phyloP scores from a whole-genome alignment of 2,797 vertebrate species.

The Rhinoraja longicauda region DNA sequence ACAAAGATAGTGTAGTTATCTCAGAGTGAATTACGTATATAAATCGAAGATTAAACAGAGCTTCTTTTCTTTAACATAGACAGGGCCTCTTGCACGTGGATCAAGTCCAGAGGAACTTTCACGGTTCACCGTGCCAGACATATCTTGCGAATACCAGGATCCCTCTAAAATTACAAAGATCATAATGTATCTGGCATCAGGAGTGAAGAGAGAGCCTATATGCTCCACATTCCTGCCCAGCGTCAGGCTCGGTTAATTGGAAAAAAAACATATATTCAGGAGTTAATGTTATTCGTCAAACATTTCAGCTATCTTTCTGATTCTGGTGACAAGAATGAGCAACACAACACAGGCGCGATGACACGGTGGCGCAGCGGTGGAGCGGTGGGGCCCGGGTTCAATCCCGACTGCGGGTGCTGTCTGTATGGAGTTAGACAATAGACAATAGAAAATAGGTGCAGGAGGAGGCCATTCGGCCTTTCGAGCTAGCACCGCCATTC shows the following conservation, averaged over 20 bases:
- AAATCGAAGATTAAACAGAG: constrained; percentile 22
- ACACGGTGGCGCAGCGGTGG: too few relatives aligned
- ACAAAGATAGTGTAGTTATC: constrained; percentile 20
- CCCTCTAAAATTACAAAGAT: constrained; percentile 31
- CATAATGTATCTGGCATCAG: constrained; percentile 25
- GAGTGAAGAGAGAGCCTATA: background rate
- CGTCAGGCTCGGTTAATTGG: background rate
- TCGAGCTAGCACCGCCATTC: too few relatives aligned
- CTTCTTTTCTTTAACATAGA: constrained; percentile 35
- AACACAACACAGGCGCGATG: too few relatives aligned
- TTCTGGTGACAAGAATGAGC: background rate
- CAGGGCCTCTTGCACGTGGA: constrained; percentile 29
- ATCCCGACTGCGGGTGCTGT: too few relatives aligned
- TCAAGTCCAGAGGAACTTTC: background rate
- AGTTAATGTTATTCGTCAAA: background rate
- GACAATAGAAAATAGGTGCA: too few relatives aligned
- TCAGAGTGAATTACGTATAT: background rate
- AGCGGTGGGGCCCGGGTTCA: too few relatives aligned
- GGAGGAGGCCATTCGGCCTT: too few relatives aligned
- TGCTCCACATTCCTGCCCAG: background rate
- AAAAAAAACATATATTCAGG: background rate
- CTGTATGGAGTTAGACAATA: too few relatives aligned
- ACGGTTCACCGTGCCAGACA: background rate
- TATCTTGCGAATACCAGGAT: constrained; percentile 3
- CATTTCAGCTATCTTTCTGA: background rate